Conservation (phyloP, 2,888 invertebrate genomes). For the Drosophila histrio region DNA sequence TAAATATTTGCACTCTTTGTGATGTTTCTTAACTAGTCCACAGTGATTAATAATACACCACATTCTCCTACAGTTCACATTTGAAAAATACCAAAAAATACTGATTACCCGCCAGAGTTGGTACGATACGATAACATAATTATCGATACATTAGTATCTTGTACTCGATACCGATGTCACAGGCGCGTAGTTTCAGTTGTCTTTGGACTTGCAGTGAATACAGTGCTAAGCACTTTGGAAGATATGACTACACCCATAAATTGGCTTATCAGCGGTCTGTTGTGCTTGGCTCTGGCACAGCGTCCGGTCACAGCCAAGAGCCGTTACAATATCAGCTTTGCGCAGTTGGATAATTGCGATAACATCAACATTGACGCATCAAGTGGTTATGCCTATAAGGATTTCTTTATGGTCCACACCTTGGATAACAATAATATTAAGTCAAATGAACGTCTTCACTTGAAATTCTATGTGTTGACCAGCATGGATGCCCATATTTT, state of each 20-base stretch:
- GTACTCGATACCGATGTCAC: neutral
- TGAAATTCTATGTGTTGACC: slow-evolving; percentile 88
- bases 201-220: slow-evolving; percentile 1
- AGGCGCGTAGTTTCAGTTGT: slow-evolving; percentile 26
- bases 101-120: neutral
- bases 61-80: too few species aligned
- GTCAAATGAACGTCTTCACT: slow-evolving; percentile 84
- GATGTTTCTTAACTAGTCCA: too few species aligned
- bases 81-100: neutral
- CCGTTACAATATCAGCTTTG: slow-evolving; percentile 79
- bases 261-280: slow-evolving; percentile 61
- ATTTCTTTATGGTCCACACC: slow-evolving; percentile 85
- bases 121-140: neutral
- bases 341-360: slow-evolving; percentile 85
- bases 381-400: slow-evolving; percentile 86
- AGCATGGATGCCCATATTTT: slow-evolving; percentile 89
- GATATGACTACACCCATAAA: slow-evolving; percentile 5
- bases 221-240: neutral
- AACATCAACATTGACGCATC: slow-evolving; percentile 85
- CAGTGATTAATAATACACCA: too few species aligned
- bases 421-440: slow-evolving; percentile 79
- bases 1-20: too few species aligned
- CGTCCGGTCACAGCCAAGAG: slow-evolving; percentile 28
- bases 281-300: slow-evolving; percentile 24
- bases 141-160: neutral